Evolutionary conservation across 92 coral and sea anemone species (phyloP), one percentile per base, ranked within the genome.

Genomic region (Palythoa grandis): DNA sequence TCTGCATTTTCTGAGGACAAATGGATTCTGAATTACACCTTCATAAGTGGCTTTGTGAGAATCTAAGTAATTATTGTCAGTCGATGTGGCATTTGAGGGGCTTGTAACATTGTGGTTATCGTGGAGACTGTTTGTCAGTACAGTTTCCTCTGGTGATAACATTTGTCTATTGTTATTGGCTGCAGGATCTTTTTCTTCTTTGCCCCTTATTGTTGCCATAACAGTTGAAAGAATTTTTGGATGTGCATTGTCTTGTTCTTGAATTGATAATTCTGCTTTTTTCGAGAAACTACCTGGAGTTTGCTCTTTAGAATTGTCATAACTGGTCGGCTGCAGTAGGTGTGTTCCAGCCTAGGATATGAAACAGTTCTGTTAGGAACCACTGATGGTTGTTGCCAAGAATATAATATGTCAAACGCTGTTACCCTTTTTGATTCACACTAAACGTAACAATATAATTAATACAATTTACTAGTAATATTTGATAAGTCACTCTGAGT

Each of bases 221-320:
- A 80, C 75, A 40, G 11, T 47, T 47, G 85, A 25, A 67, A 80
- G 85, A 23, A 80, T 47, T 40, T 35, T 80, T 43, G 85, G 85
- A 7, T 80, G 43, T 29, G 47, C 13, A 56, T 54, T 25, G 69
- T 37, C 82, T 57, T 56, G 40, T 75, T 75, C 48, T 77, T 39
- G 52, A 4, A 40, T 8, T 12, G 82, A 63, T 22, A 68, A 77
- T 60, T 37, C 66, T 22, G 16, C 23, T 35, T 43, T 43, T 0
- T 43, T 43, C 9, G 7, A 43, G 50, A 43, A n/a, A 63, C 12
- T 19, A 10, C 2, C 3, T 63, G 7, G 50, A 43, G 50, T 9
- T 4, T 63, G 2, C 23, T 63, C 24, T 19, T n/a, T n/a, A 5
- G 24, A 22, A 8, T 1, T 63, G 24, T 63, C 22, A 23, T 63